phyloP scores from a whole-genome alignment of 2,888 invertebrate genomes.

The Hedychridium roseum region DNA sequence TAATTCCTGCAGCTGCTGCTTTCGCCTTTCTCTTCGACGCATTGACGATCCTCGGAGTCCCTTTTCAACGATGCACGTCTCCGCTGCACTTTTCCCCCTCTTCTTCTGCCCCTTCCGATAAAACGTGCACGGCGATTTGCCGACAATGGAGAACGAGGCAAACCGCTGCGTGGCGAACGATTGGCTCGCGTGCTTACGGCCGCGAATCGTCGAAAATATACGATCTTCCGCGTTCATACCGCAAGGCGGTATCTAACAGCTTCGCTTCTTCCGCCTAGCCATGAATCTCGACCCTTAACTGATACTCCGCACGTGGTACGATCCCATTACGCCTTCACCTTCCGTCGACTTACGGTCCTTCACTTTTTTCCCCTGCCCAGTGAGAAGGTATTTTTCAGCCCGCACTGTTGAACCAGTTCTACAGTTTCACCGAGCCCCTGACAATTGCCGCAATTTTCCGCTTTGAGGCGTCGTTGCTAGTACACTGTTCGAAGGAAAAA shows the following conservation, averaged over 20 bases:
- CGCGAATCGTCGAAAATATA: conserved; percentile 1
- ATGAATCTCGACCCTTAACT: neutral
- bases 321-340: too few relatives aligned
- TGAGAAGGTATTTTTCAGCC: too few relatives aligned
- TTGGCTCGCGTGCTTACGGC: neutral
- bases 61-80: too few relatives aligned
- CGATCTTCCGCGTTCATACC: neutral
- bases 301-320: too few relatives aligned
- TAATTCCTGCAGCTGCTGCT: neutral
- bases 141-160: neutral
- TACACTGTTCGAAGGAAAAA: too few relatives aligned
- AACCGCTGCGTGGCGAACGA: neutral
- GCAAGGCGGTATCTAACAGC: neutral
- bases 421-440: too few relatives aligned
- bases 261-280: neutral
- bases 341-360: too few relatives aligned
- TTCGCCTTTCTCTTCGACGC: neutral
- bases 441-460: too few relatives aligned
- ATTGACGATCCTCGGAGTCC: too few relatives aligned
- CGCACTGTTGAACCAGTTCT: too few relatives aligned
- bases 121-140: neutral
- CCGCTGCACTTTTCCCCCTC: neutral
- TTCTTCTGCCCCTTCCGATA: neutral
- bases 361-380: too few relatives aligned
- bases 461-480: too few relatives aligned